Evolutionary conservation across 2,888 invertebrate species (phyloP), one percentile per base, ranked within the genome.

Genomic region (Hydrotaea diabolus): DNA sequence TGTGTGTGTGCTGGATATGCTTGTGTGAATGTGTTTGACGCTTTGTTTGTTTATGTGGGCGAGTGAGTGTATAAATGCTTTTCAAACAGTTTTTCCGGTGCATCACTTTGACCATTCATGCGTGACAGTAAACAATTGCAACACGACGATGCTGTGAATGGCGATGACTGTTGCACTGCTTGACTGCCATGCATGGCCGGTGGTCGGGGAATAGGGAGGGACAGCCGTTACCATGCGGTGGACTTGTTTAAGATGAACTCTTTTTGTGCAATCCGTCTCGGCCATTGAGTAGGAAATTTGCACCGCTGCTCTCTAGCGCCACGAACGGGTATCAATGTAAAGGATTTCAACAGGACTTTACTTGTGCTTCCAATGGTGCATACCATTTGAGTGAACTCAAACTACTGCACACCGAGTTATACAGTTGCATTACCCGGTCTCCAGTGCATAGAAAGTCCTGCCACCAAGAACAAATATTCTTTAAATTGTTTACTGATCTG

Each of bases 21-120:
- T 39, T 39, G 39, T 11, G 11, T 8, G 39, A 39, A 11, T 39
- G 39, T 9, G 9, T 11, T 8, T 55, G 55, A 55, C 55, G 55
- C 2, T 21, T 59, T 64, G 72, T 75, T 72, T 79, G 53, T 17
- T 13, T 36, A n/a, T 17, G 23, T 66, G 55, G 0, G 53, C 36
- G 21, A 23, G 76, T 69, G 59, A 43, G 74, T 43, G 13, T 69
- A 69, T 69, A 69, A 69, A 69, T 69, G 69, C 73, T 23, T 74
- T 57, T 74, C 73, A 74, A 74, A 74, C 59, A 74, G 53, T 13
- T 69, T 55, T 26, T 72, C 19, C 36, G 66, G 66, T 43, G 74
- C 77, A 85, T 82, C 79, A 85, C 85, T 85, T 85, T 85, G 85
- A 85, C 85, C 79, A 85, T 59, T 85, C 85, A 85, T 85, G 81